phyloP scores from a whole-genome alignment of 2,797 vertebrate genomes.

The Etheostoma perlongum region DNA sequence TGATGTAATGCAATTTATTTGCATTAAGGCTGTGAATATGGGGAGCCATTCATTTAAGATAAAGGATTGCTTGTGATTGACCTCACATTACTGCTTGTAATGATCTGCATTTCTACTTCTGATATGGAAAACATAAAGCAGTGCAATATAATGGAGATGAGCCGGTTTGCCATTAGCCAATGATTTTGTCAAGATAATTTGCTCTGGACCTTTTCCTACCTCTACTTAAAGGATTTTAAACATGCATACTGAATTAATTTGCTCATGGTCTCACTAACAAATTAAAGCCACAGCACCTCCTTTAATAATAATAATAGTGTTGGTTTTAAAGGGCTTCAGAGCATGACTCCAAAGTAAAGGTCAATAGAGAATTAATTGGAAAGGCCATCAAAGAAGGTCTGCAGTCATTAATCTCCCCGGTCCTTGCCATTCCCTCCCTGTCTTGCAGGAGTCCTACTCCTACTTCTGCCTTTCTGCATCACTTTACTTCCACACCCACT shows the following conservation, averaged over 20 bases:
- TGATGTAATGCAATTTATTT: constrained; percentile 46
- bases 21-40: constrained; percentile 38
- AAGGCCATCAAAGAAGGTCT: constrained; percentile 21
- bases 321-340: not conserved
- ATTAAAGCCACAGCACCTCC: not conserved
- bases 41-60: constrained; percentile 33
- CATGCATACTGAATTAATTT: constrained; percentile 11
- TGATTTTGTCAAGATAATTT: constrained; percentile 25
- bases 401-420: constrained; percentile 6
- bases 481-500: constrained; percentile 25
- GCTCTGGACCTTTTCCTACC: constrained; percentile 6
- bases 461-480: not conserved
- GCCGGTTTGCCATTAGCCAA: constrained; percentile 24
- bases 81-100: constrained; percentile 20
- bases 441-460: constrained; percentile 8
- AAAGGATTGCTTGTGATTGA: constrained; percentile 32
- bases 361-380: constrained; percentile 39
- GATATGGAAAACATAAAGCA: not conserved
- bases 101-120: not conserved
- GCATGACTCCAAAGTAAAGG: constrained; percentile 18
- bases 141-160: not conserved
- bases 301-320: not conserved
- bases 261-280: constrained; percentile 1
- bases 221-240: constrained; percentile 19
- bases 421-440: not conserved